A percentile compares a stretch with the other conserved stretches of the same genome.
phyloP scores from a whole-genome alignment of 2,888 invertebrate species.

The Chirona hameri region DNA sequence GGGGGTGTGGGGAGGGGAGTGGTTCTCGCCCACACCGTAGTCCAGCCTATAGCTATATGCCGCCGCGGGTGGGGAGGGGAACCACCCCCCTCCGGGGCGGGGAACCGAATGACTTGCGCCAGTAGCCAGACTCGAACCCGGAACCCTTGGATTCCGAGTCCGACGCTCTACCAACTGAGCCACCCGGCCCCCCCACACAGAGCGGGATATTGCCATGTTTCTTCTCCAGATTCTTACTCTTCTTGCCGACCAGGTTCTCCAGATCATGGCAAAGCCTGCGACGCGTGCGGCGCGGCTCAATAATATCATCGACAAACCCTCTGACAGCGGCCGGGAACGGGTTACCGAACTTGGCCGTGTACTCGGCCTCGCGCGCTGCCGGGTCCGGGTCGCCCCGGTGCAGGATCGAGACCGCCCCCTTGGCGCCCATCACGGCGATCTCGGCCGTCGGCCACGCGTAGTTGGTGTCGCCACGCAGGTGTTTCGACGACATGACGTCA shows the following conservation, averaged over 20 bases:
- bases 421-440: constrained; percentile 65
- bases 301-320: constrained; percentile 64
- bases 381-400: constrained; percentile 54
- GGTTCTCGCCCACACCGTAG: no score
- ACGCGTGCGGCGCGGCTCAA: constrained; percentile 59
- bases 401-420: constrained; percentile 63
- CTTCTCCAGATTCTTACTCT: constrained; percentile 57
- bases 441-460: constrained; percentile 69
- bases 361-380: constrained; percentile 57
- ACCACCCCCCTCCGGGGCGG: no score
- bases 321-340: constrained; percentile 62
- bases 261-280: constrained; percentile 58
- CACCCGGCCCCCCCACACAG: no score
- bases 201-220: constrained; percentile 67
- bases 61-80: no score
- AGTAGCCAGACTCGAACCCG: no score
- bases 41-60: no score
- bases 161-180: no score
- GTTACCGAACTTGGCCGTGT: constrained; percentile 62
- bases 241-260: constrained; percentile 56
- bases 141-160: no score
- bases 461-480: constrained; percentile 63
- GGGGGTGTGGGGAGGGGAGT: no score
- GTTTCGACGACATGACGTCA: constrained; percentile 67
- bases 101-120: no score